Evolutionary conservation across 1,140 invertebrate genomes (phyloP), one percentile per base, ranked within the genome.

Genomic region (Papilio helenus): DNA sequence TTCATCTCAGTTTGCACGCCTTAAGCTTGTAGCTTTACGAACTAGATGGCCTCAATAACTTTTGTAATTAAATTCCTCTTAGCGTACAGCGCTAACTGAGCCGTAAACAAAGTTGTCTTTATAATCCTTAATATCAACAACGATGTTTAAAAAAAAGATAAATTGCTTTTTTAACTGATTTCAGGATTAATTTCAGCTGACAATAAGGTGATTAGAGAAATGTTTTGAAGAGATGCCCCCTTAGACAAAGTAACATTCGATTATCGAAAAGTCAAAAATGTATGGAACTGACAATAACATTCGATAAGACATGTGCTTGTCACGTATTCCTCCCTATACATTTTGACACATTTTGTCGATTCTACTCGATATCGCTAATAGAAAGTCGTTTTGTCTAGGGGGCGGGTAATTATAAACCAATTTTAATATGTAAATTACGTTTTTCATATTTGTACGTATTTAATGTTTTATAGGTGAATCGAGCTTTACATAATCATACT

Each of bases 41-140:
- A 26, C 18, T 42, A 42, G 26, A 14, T 61, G 55, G 55, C 76
- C 55, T 61, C 7, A 77, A 77, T 77, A 77, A 42, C 76, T 61
- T 77, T 77, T 77, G 55, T 77, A 77, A 77, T 77, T 77, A 77
- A 77, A 77, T 65, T 65, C 76, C 76, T 42, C 55, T 65, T 58
- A 65, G 29, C 20, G 7, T 2, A 39, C 51, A 42, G 18, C 55
- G 51, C 26, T 29, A 20, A 20, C 20, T 20, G 58, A 65, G 29
- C 18, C 20, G 58, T 58, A 74, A 44, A 73, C 72, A 73, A 73
- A 73, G 72, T 42, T 73, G 42, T 73, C 44, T 73, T 73, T 73
- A 73, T 73, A 26, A 73, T 26, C 42, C 26, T 68, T 29, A 23
- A 26, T 1, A 26, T 12, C 9, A 65, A 3, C 18, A 16, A 65